Conservation (phyloP, 2,113 vertebrate species). For the Tursiops truncatus region DNA sequence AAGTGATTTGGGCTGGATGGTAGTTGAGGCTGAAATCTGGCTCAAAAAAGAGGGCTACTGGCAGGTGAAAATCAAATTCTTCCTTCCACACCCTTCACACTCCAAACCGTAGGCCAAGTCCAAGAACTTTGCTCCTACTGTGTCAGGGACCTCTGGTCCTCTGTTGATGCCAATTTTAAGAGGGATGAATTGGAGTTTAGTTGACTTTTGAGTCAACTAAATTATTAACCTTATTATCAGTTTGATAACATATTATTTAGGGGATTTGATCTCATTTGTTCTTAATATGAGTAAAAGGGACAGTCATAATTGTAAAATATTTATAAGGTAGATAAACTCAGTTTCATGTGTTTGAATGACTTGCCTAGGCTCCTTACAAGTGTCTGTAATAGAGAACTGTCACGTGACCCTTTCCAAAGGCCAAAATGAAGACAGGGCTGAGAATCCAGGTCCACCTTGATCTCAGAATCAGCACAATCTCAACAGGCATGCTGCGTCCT, state of each 20-base stretch:
- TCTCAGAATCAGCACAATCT: conserved; percentile 8
- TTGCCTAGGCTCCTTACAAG: background rate
- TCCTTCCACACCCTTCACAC: background rate
- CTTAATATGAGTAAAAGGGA: conserved; percentile 29
- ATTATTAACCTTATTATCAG: conserved; percentile 27
- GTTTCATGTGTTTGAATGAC: conserved; percentile 30
- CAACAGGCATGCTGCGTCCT: background rate
- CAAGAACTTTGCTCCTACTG: background rate
- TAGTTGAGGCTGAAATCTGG: background rate
- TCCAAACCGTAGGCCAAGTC: background rate
- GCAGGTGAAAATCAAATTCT: background rate
- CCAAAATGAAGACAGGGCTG: background rate
- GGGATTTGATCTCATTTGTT: conserved; percentile 28
- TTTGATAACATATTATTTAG: conserved; percentile 40
- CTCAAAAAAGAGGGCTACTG: conserved; percentile 1
- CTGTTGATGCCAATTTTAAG: background rate
- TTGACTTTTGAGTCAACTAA: conserved; percentile 19
- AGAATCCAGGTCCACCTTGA: background rate
- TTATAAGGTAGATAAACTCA: conserved; percentile 40
- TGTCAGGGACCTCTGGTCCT: background rate
- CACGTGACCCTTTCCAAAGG: background rate
- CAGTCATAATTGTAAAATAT: background rate
- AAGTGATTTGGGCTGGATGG: background rate
- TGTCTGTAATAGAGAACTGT: conserved; percentile 26
- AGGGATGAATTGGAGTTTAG: background rate